phyloP scores from a whole-genome alignment of 2,113 vertebrate species.

The western clawed frog (Xenopus tropicalis) region DNA sequence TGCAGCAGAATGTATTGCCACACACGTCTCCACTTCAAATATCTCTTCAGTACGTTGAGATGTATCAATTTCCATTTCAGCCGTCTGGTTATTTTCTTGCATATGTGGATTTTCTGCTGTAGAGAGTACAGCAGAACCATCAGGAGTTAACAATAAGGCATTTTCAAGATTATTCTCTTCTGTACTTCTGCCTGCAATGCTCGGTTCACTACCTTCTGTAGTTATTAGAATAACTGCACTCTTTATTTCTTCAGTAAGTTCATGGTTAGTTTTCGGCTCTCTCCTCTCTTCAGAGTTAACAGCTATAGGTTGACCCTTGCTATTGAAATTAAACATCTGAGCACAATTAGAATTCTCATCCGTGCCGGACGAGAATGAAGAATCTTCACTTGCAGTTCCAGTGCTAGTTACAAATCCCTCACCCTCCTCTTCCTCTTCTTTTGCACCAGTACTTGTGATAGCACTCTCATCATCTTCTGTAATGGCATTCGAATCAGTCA shows the following conservation, averaged over 20 bases:
- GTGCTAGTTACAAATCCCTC: conserved; percentile 71
- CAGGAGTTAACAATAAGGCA: too few species aligned
- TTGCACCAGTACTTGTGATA: conserved; percentile 73
- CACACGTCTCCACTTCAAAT: neutral
- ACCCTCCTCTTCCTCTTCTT: conserved; percentile 73
- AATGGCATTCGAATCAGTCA: conserved; percentile 48
- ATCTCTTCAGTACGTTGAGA: neutral
- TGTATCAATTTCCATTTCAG: too few species aligned
- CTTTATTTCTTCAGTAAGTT: conserved; percentile 20
- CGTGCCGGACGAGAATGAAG: conserved; percentile 53
- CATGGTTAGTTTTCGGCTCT: conserved; percentile 47
- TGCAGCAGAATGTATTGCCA: neutral
- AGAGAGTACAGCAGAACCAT: too few species aligned
- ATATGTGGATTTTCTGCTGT: too few species aligned
- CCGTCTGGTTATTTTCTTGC: too few species aligned
- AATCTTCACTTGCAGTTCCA: conserved; percentile 67
- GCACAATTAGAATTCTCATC: conserved; percentile 53
- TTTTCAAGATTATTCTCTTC: neutral
- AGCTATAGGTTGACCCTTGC: conserved; percentile 50
- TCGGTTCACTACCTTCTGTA: neutral
- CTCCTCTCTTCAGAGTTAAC: conserved; percentile 48
- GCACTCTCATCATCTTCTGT: conserved; percentile 66
- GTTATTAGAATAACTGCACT: conserved; percentile 49
- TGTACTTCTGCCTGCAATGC: neutral
- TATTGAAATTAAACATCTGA: conserved; percentile 49